Base-by-base conservation (phyloP, 2,113 vertebrate species). In the Condylura cristata region DNA sequence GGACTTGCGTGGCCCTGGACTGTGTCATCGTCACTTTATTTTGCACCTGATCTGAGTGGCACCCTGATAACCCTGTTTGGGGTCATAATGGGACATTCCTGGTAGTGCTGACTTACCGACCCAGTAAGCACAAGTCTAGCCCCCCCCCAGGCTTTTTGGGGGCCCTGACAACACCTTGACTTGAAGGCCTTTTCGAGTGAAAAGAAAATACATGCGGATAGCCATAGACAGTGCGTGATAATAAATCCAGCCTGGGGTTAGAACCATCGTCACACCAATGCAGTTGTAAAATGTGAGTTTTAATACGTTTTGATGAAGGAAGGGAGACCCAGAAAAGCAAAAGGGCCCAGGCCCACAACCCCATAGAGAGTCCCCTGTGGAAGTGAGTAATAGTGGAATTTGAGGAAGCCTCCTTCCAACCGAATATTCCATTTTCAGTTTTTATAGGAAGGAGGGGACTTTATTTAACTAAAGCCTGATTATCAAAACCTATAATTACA, bases 401-500 rank as follows among this genome's bases (percentile, higher is more conserved):
- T 97, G 97, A 98, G 97, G 97, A 12, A 51, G 53, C 46, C 30
- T 51, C 51, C 96, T 98, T 97, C 98, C 98, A 99, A 98, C 98
- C 97, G 98, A 97, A 98, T 98, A 99, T 99, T 98, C 99, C 98
- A 99, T 99, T 98, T 99, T 98, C 98, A 98, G 98, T 98, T 99
- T 98, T 99, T 99, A 98, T 98, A 99, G 98, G 98, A 98, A 97
- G 98, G 98, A 98, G 98, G 89, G 98, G 98, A 97, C 97, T 98
- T 98, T 98, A 99, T 99, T 99, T 98, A 98, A 99, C 98, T 90
- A 97, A 98, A 98, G 98, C 96, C 98, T 98, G 98, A 99, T 99
- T 98, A 98, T 99, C 98, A 98, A 99, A 99, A 98, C 96, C 98
- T 98, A 98, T 99, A 99, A 99, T 99, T 99, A 99, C 99, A 99